phyloP scores from a whole-genome alignment of 53 echinoderm and acorn worm species.

The Paelopatides confundens region DNA sequence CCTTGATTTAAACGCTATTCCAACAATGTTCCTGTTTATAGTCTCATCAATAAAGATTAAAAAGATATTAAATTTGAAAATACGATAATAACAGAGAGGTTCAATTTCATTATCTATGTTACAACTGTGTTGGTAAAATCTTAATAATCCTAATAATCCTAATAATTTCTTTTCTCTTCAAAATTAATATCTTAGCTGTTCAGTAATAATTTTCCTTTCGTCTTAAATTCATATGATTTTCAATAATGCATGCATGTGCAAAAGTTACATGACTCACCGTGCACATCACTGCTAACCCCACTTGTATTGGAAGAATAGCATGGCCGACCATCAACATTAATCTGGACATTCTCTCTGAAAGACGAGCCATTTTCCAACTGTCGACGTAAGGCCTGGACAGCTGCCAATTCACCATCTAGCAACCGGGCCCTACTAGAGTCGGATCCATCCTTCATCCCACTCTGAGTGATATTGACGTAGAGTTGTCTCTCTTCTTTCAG shows the following conservation, averaged over 20 bases:
- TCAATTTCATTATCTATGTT: no score
- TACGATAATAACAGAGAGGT: no score
- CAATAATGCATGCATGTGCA: neutral
- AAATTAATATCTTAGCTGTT: no score
- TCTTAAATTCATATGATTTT: no score
- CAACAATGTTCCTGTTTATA: no score
- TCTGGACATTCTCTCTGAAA: slow-evolving; percentile 64
- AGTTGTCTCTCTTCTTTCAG: slow-evolving; percentile 83
- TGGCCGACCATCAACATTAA: slow-evolving; percentile 66
- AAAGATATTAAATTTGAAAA: no score
- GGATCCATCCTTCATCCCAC: slow-evolving; percentile 40
- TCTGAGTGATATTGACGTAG: slow-evolving; percentile 92
- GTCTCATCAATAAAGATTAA: no score
- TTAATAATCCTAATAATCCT: no score
- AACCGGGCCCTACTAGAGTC: slow-evolving; percentile 2
- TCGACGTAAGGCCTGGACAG: slow-evolving; percentile 83
- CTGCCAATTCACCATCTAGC: slow-evolving; percentile 79
- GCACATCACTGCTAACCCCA: slow-evolving; percentile 82
- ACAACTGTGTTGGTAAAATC: no score
- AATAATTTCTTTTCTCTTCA: no score
- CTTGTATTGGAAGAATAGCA: slow-evolving; percentile 63
- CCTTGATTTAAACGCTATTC: no score
- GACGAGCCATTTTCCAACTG: slow-evolving; percentile 77
- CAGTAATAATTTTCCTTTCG: no score
- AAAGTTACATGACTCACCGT: slow-evolving; percentile 33